Base-by-base conservation (phyloP, 53 echinoderm and acorn worm genomes). In the Temnopleurus reevesii region DNA sequence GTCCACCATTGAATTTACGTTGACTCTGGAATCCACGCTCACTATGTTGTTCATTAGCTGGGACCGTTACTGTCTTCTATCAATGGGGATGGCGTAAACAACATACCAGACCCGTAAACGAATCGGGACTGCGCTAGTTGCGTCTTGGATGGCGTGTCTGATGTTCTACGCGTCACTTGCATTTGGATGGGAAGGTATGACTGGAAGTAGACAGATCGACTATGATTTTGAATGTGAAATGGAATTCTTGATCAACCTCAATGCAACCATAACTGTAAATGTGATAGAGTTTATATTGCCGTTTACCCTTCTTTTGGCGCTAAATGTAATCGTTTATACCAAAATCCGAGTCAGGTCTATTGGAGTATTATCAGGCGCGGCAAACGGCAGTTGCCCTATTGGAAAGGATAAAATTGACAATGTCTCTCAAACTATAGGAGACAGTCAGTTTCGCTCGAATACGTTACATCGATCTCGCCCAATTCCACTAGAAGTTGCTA, bases 41-140 rank as follows among this genome's bases (percentile, higher is more conserved):
- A 86, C 88, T 21, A 93, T 96, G 81, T 56, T 94, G 21, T 58
- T 94, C 55, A 96, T 96, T 9, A 93, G 94, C 44, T 83, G 94
- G 35, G 96, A 96, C 79, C 89, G 96, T 12, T 45, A 45, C 46
- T 55, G 76, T 23, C 88, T 87, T 0, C n/a, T 86, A 19, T 77
- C 41, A 1, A 55, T 51, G 53, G 86, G 77, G 9, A 58, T 86
- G 47, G 47, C 19, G 17, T 91, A 91, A 29, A 56, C 34, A 5
- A 38, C 44, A 3, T 86, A 54, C 38, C 91, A 91, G 77, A 86
- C 91, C 10, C 44, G 13, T 27, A 56, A 34, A 46, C 91, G 91
- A 21, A 27, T 86, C 3, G 76, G 31, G 5, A 19, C 44, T 3
- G 38, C 45, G 12, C 25, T 83, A 3, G 6, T 19, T 18, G 4